Evolutionary conservation across 2,113 vertebrate species (phyloP).

Genomic region (Globicephala melas): DNA sequence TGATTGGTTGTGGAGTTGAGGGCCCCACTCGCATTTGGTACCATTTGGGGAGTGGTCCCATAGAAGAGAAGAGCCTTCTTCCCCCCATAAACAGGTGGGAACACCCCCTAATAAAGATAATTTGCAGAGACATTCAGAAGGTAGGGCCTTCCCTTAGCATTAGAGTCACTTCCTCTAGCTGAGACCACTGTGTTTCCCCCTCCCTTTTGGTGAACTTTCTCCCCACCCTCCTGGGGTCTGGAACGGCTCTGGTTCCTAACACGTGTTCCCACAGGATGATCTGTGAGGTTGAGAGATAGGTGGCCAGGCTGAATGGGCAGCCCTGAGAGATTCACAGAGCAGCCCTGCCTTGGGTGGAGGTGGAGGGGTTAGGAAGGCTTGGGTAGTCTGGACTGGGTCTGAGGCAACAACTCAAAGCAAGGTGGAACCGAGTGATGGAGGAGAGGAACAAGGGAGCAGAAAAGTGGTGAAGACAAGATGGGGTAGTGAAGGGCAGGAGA

Average conservation of each 20-base stretch:
- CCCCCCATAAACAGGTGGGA: neutral
- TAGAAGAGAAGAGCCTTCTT: neutral
- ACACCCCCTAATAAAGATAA: neutral
- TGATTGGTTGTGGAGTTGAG: neutral
- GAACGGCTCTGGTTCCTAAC: neutral
- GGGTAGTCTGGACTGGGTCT: neutral
- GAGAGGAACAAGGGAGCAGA: neutral
- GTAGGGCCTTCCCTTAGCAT: neutral
- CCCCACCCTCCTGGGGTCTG: neutral
- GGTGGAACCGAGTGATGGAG: neutral
- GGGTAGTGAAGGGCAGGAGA: neutral
- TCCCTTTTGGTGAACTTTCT: conserved; percentile 27
- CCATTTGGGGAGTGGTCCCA: neutral
- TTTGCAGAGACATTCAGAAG: neutral
- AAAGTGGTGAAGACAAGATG: neutral
- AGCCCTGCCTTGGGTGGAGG: neutral
- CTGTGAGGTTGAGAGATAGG: neutral
- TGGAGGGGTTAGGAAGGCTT: neutral
- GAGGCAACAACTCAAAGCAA: neutral
- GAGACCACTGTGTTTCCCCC: neutral
- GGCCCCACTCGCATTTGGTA: neutral
- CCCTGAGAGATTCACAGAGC: neutral
- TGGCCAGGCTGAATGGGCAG: neutral
- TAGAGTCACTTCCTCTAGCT: neutral
- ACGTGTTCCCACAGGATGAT: rapidly evolving